Percentiles rank a stretch among this genome's conserved stretches.
These are phyloP conservation scores for Drosophila pectinifera DNA, from an alignment of 1,140 invertebrate species.

Conservation along the genomic window DNA sequence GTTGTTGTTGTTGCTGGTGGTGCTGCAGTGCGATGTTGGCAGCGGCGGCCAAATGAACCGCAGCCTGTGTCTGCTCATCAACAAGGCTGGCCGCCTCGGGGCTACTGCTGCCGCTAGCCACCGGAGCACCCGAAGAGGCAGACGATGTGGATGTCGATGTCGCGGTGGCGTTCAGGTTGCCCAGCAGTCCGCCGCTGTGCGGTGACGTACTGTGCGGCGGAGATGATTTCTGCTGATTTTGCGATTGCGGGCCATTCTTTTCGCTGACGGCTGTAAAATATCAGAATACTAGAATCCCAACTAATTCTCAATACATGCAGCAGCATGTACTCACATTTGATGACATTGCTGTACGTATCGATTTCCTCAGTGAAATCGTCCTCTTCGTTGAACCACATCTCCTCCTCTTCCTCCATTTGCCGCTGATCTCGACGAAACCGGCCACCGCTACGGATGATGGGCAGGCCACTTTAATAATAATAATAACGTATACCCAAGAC, in stretches of 20 bases:
- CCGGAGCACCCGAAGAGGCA: slow-evolving; percentile 33
- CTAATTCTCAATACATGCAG: background rate
- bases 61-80: slow-evolving; percentile 70
- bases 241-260: slow-evolving; percentile 76
- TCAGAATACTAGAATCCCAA: background rate
- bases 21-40: slow-evolving; percentile 76
- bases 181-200: slow-evolving; percentile 63
- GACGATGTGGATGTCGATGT: slow-evolving; percentile 71
- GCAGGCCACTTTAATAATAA: slow-evolving; percentile 85
- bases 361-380: slow-evolving; percentile 94
- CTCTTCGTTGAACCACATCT: slow-evolving; percentile 99
- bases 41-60: slow-evolving; percentile 70
- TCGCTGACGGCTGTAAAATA: slow-evolving; percentile 71
- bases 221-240: slow-evolving; percentile 77
- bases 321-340: slow-evolving; percentile 84
- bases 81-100: slow-evolving; percentile 47
- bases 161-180: slow-evolving; percentile 73
- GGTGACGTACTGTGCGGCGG: slow-evolving; percentile 73
- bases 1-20: slow-evolving; percentile 71
- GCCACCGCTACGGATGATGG: slow-evolving; percentile 91
- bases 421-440: slow-evolving; percentile 95
- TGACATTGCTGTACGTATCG: slow-evolving; percentile 85
- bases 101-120: slow-evolving; percentile 66
- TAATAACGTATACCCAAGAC: slow-evolving; percentile 60
- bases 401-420: slow-evolving; percentile 98